Evolutionary conservation across 1,140 invertebrate genomes (phyloP).

Genomic region (Psix sp.): DNA sequence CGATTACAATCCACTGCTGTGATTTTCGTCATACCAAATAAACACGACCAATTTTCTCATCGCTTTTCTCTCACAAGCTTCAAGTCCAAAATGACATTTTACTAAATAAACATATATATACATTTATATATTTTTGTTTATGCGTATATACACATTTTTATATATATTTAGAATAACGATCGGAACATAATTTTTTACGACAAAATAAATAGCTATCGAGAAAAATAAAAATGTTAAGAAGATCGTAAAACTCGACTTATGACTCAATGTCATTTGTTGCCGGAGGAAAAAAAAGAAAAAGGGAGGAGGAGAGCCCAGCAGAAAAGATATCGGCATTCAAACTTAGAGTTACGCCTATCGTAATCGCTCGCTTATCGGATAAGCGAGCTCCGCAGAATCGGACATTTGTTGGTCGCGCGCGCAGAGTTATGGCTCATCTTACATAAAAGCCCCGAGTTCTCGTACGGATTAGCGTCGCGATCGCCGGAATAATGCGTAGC

Average conservation of each 20-base stretch:
- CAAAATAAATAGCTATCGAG: no score
- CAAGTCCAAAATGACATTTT: no score
- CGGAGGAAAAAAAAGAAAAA: background rate
- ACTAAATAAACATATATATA: no score
- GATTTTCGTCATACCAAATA: slow-evolving; percentile 20
- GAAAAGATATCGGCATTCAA: slow-evolving; percentile 47
- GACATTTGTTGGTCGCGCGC: slow-evolving; percentile 33
- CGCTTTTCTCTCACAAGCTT: no score
- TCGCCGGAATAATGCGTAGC: slow-evolving; percentile 52
- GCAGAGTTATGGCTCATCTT: slow-evolving; percentile 52
- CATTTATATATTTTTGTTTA: no score
- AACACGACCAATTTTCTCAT: slow-evolving; percentile 22
- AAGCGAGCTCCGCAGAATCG: slow-evolving; percentile 40
- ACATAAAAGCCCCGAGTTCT: slow-evolving; percentile 50
- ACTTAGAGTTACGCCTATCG: slow-evolving; percentile 52
- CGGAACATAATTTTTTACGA: no score
- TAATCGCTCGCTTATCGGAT: slow-evolving; percentile 54
- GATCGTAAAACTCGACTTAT: no score
- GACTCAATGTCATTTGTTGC: slow-evolving; percentile 16
- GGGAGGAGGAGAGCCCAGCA: background rate
- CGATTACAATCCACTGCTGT: slow-evolving; percentile 18
- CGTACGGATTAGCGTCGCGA: slow-evolving; percentile 52
- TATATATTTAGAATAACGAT: no score
- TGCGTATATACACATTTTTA: no score
- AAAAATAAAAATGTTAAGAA: no score